phyloP scores from a whole-genome alignment of 2,797 vertebrate species.

The Girardinus metallicus region DNA sequence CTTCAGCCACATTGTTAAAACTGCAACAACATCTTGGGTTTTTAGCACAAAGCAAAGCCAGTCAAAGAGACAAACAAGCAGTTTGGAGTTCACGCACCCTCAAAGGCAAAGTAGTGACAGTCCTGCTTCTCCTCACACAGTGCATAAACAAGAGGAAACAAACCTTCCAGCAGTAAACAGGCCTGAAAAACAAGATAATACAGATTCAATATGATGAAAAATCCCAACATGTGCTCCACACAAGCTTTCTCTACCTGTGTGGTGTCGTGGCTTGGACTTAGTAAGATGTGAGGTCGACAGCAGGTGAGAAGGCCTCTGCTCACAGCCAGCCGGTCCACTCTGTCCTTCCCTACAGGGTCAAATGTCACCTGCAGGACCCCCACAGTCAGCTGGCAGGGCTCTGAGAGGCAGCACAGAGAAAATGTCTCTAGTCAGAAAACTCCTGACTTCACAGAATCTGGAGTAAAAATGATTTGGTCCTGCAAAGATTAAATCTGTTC shows the following conservation, averaged over 20 bases:
- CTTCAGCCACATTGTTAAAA: constrained; percentile 87
- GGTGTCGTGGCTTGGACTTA: constrained; percentile 53
- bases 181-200: constrained; percentile 55
- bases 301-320: constrained; percentile 86
- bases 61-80: neutral
- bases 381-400: constrained; percentile 69
- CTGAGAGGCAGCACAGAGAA: constrained; percentile 50
- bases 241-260: constrained; percentile 61
- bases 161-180: constrained; percentile 81
- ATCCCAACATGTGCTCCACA: neutral
- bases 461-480: neutral
- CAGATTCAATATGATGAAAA: neutral
- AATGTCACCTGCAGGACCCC: constrained; percentile 76
- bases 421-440: neutral
- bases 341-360: constrained; percentile 44
- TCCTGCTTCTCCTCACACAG: constrained; percentile 83
- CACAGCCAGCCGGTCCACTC: constrained; percentile 80
- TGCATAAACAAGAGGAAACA: constrained; percentile 81
- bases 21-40: constrained; percentile 69
- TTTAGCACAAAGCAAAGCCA: constrained; percentile 1
- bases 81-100: constrained; percentile 78
- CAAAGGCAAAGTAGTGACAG: constrained; percentile 85
- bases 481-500: neutral
- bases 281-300: constrained; percentile 80
- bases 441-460: neutral